Percentiles rank a stretch among this genome's conserved stretches.
phyloP scores from a whole-genome alignment of 2,888 invertebrate genomes.

The Callinectes sapidus region DNA sequence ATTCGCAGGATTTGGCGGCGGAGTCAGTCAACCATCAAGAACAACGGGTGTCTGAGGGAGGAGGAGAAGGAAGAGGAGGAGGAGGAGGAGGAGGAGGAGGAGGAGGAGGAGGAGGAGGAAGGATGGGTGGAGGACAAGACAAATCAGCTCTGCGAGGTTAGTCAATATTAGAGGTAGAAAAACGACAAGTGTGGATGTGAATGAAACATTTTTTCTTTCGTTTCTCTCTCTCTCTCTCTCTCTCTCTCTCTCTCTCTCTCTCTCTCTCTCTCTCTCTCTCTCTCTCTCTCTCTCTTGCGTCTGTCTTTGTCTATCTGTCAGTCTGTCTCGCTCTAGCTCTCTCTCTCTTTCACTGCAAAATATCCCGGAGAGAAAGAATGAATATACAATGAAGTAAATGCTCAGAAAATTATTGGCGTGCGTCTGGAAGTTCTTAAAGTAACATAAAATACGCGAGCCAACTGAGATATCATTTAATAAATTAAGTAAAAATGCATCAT shows the following conservation, averaged over 20 bases:
- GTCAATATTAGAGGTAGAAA: constrained; percentile 48
- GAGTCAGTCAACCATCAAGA: constrained; percentile 29
- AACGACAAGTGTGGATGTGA: background rate
- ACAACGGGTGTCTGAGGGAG: constrained; percentile 18
- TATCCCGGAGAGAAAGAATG: constrained; percentile 19
- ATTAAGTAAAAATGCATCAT: background rate
- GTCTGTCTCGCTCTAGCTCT: constrained; percentile 2
- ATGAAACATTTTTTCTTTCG: background rate
- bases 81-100: constrained; percentile 27
- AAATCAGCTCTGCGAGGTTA: constrained; percentile 43
- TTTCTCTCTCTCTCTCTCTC: constrained; percentile 24
- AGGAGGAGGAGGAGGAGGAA: constrained; percentile 20
- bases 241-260: constrained; percentile 38
- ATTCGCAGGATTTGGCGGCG: background rate
- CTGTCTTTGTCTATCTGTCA: background rate
- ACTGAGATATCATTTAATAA: constrained; percentile 24
- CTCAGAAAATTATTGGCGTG: constrained; percentile 34
- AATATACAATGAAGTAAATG: constrained; percentile 31
- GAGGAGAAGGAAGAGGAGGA: background rate
- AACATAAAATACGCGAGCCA: constrained; percentile 10
- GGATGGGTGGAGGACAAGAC: constrained; percentile 54
- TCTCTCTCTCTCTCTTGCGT: background rate
- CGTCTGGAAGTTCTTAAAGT: constrained; percentile 37
- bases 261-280: constrained; percentile 33
- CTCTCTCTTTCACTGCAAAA: background rate